A percentile compares a stretch with the other conserved stretches of the same genome.
These are phyloP conservation scores for Illadopsis cleaveri DNA, from an alignment of 2,113 vertebrate species.

Conservation along the genomic window DNA sequence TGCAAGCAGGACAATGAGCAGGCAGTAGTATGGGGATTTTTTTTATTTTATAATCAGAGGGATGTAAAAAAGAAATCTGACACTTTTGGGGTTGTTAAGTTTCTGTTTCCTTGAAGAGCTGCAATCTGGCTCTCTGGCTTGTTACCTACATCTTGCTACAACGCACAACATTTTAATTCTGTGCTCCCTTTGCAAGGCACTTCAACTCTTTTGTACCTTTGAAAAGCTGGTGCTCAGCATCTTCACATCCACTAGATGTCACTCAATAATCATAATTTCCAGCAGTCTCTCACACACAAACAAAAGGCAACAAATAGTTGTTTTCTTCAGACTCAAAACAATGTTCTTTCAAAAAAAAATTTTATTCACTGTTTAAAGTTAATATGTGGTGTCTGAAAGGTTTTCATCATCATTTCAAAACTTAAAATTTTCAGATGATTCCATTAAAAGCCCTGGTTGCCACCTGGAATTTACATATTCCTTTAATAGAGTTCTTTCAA, in stretches of 20 bases:
- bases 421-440: not conserved
- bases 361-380: not conserved
- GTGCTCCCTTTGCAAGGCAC: accelerated
- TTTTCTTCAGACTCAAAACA: not conserved
- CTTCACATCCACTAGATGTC: constrained; percentile 73
- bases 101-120: not conserved
- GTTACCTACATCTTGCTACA: not conserved
- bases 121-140: not conserved
- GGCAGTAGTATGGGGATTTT: accelerated
- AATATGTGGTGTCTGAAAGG: not conserved
- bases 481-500: not conserved
- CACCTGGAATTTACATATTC: not conserved
- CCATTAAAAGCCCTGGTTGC: not conserved
- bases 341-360: not conserved
- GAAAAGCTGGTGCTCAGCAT: not conserved
- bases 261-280: constrained; percentile 36
- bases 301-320: not conserved
- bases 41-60: not conserved
- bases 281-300: not conserved
- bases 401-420: not conserved
- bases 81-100: not conserved
- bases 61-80: not conserved
- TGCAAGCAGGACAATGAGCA: not conserved
- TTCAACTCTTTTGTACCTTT: not conserved
- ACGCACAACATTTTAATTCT: not conserved